These are phyloP conservation scores for Neoaliturus tenellus DNA, from an alignment of 2,888 invertebrate genomes.

Conservation along the genomic window DNA sequence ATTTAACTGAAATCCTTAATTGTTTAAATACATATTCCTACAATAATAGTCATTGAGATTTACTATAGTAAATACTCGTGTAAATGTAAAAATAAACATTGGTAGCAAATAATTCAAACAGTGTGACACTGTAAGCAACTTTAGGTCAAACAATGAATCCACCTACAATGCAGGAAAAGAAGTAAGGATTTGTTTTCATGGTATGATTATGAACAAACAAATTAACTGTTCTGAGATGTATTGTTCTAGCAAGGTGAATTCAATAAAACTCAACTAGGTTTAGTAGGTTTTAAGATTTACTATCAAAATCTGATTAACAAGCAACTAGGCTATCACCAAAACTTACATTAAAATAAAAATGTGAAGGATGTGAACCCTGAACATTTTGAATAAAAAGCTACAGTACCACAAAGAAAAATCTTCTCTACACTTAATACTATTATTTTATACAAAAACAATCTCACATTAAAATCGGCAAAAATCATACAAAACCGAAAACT, in stretches of 20 bases:
- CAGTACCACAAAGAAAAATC: constrained; percentile 19
- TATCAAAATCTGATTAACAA: constrained; percentile 44
- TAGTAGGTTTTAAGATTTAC: constrained; percentile 40
- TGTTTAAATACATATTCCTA: no score
- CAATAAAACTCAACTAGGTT: background rate
- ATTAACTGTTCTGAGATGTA: no score
- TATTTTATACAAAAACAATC: constrained; percentile 35
- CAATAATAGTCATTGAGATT: no score
- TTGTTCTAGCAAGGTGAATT: background rate
- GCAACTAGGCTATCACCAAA: constrained; percentile 45
- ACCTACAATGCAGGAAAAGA: no score
- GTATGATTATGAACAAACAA: no score
- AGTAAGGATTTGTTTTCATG: no score
- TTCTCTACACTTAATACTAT: background rate
- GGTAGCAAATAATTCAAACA: no score
- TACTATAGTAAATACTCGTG: no score
- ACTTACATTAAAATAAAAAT: background rate
- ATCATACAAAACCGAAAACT: background rate
- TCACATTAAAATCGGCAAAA: constrained; percentile 23
- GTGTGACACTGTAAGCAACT: no score
- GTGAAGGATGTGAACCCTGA: background rate
- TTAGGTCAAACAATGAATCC: no score
- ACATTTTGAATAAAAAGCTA: constrained; percentile 10
- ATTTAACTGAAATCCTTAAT: no score
- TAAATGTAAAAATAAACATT: no score